phyloP scores from a whole-genome alignment of 2,888 invertebrate genomes.

The Colostygia pectinataria region DNA sequence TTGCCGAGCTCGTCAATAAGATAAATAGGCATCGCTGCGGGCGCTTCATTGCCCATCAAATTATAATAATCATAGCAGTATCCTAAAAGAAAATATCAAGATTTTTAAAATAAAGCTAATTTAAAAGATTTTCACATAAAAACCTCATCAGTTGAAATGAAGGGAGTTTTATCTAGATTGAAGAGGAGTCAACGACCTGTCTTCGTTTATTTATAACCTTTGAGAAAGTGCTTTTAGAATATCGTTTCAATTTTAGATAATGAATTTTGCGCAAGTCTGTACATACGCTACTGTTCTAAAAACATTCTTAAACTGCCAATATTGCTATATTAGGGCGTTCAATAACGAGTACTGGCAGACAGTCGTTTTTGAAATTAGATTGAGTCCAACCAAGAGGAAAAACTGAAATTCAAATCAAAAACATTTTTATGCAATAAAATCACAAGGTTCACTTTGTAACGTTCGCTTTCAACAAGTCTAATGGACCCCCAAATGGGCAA shows the following conservation, averaged over 20 bases:
- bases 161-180: slow-evolving; percentile 12
- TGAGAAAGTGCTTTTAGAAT: slow-evolving; percentile 1
- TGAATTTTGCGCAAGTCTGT: slow-evolving; percentile 13
- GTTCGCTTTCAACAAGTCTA: too few species aligned
- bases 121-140: slow-evolving; percentile 16
- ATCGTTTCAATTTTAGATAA: slow-evolving; percentile 8
- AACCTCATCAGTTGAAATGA: slow-evolving; percentile 18
- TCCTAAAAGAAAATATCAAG: not conserved
- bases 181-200: slow-evolving; percentile 9
- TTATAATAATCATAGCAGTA: not conserved
- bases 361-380: too few species aligned
- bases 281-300: not conserved
- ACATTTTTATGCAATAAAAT: too few species aligned
- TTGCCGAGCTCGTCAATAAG: too few species aligned
- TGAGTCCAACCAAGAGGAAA: too few species aligned
- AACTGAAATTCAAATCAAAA: too few species aligned
- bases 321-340: too few species aligned
- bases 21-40: too few species aligned
- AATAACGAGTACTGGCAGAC: too few species aligned
- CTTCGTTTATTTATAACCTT: not conserved
- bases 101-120: not conserved
- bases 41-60: not conserved
- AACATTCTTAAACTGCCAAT: too few species aligned
- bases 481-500: too few species aligned
- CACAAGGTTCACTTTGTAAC: too few species aligned